phyloP scores from a whole-genome alignment of 2,113 vertebrate species.

The Alethe castanea region DNA sequence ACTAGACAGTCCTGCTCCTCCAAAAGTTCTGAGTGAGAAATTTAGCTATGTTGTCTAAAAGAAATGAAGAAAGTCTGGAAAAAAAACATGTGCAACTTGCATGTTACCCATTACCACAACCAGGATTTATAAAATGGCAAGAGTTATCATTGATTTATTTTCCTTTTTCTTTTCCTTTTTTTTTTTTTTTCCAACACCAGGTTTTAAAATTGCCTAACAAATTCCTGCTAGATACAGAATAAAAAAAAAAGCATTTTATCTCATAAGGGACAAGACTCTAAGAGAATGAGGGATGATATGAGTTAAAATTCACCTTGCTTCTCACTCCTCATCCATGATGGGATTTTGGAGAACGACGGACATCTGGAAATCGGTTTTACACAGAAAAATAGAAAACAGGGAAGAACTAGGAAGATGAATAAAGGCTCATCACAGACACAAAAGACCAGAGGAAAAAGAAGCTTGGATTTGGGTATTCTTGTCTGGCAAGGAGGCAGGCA shows the following conservation, averaged over 20 bases:
- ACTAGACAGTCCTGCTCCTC: not conserved
- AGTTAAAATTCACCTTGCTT: slow-evolving; percentile 74
- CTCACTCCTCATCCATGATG: slow-evolving; percentile 34
- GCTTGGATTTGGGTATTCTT: slow-evolving; percentile 84
- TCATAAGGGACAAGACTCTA: not conserved
- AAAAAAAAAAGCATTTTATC: not conserved
- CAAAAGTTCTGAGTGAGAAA: slow-evolving; percentile 29
- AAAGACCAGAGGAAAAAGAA: slow-evolving; percentile 79
- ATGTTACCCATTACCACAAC: not conserved
- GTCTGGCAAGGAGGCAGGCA: slow-evolving; percentile 86
- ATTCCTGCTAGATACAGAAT: not conserved
- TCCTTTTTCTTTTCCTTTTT: not conserved
- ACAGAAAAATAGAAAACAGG: slow-evolving; percentile 73
- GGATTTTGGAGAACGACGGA: slow-evolving; percentile 67
- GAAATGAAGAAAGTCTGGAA: not conserved
- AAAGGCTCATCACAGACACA: slow-evolving; percentile 80
- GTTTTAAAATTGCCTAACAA: not conserved
- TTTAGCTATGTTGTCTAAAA: not conserved
- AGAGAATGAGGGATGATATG: not conserved
- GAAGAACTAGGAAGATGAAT: slow-evolving; percentile 81
- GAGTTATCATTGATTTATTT: not conserved
- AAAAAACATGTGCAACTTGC: not conserved
- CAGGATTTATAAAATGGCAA: not conserved
- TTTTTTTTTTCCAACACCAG: not conserved
- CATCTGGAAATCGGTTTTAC: slow-evolving; percentile 80